Evolutionary conservation across 1,140 invertebrate species (phyloP).

Genomic region (Habropoda laboriosa): DNA sequence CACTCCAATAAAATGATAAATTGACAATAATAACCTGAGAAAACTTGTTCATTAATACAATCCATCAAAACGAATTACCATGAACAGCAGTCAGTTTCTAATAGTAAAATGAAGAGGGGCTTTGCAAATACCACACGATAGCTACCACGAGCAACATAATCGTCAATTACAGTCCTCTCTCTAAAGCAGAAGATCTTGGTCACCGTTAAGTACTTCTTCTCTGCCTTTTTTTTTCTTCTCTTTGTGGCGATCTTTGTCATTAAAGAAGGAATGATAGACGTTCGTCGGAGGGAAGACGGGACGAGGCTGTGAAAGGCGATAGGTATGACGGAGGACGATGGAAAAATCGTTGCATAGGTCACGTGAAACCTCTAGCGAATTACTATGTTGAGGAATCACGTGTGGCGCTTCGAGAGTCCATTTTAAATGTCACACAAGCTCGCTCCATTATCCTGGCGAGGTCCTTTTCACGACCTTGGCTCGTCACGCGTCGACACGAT

Average conservation of each 20-base stretch:
- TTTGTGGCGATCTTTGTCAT: not conserved
- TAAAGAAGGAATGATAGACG: not conserved
- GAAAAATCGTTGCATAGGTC: conserved; percentile 36
- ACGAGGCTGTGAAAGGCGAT: conserved; percentile 36
- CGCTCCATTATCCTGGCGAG: not conserved
- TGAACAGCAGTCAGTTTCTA: not conserved
- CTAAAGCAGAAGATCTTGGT: not conserved
- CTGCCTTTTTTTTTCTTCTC: not conserved
- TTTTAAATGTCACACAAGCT: conserved; percentile 43
- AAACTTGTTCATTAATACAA: no score
- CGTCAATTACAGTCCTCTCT: no score
- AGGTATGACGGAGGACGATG: not conserved
- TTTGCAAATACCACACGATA: not conserved
- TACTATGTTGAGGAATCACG: conserved; percentile 6
- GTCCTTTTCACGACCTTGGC: conserved; percentile 20
- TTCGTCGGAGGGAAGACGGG: not conserved
- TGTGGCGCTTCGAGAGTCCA: not conserved
- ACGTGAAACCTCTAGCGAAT: conserved; percentile 23
- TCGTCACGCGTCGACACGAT: no score
- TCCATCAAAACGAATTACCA: no score
- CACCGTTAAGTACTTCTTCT: not conserved
- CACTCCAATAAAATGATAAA: no score
- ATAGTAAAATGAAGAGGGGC: not conserved
- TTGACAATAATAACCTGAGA: no score
- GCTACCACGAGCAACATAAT: not conserved